phyloP scores from a whole-genome alignment of 2,797 vertebrate genomes.

The Nasua narica region DNA sequence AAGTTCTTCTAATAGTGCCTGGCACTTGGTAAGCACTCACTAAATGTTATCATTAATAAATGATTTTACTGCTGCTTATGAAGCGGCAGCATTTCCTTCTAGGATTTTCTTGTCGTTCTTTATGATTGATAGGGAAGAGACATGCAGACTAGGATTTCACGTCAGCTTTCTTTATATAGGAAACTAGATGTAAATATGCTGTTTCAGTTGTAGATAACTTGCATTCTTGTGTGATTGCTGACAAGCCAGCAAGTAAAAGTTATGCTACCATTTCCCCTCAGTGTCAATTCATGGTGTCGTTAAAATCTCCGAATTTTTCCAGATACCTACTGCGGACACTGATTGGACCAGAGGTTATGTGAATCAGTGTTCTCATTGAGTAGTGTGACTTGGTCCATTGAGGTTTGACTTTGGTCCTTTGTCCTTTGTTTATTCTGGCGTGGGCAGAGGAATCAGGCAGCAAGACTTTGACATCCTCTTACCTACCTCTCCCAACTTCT shows the following conservation, averaged over 20 bases:
- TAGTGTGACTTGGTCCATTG: background rate
- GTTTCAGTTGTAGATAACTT: constrained; percentile 29
- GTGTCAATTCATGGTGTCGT: background rate
- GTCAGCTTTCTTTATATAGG: constrained; percentile 55
- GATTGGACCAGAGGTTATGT: background rate
- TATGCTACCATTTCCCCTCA: background rate
- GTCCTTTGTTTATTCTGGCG: background rate
- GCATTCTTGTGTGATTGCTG: constrained; percentile 46
- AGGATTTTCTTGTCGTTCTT: constrained; percentile 52
- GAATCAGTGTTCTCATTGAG: background rate
- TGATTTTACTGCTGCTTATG: constrained; percentile 24
- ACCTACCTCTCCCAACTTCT: background rate
- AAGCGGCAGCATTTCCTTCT: constrained; percentile 58
- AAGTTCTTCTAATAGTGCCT: constrained; percentile 41
- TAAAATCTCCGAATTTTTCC: background rate
- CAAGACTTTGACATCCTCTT: background rate
- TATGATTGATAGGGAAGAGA: constrained; percentile 51
- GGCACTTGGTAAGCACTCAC: constrained; percentile 51
- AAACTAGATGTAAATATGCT: constrained; percentile 53
- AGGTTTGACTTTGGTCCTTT: background rate
- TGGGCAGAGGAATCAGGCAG: background rate
- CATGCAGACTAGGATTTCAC: constrained; percentile 26
- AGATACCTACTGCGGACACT: background rate
- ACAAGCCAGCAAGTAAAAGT: constrained; percentile 52
- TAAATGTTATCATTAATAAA: constrained; percentile 61